Evolutionary conservation across 2,888 invertebrate species (phyloP), one percentile per base, ranked within the genome.

Genomic region (Cryptus armator): DNA sequence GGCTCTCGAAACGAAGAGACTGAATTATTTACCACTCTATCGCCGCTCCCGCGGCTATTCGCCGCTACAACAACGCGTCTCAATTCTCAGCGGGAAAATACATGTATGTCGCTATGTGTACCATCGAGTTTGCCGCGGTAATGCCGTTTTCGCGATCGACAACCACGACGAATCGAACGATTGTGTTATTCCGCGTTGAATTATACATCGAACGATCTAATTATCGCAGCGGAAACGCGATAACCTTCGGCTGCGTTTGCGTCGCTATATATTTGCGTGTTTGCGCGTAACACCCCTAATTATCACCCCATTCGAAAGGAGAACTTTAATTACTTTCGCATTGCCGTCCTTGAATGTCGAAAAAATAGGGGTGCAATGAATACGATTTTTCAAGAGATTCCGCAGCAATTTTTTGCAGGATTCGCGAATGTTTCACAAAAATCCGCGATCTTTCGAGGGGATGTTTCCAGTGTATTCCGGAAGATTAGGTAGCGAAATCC

Each of bases 381-480:
- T 84, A 78, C 66, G 81, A 37, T 7, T 59, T 84, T 72, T 62
- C 51, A 59, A 81, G 72, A 77, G 48, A 62, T 74, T 59, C 5
- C 10, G 4, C 72, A 81, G 51, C 83, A 75, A 79, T 79, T 62
- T 4, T 66, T 80, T 70, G 48, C 53, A 12, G 29, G 46, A 62
- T 75, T 64, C 62, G 51, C 64, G 32, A 16, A 2, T 59, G 51
- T 70, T 46, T 16, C 66, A 48, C 62, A 29, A 71, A 53, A 44
- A 75, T 19, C 29, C 16, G 32, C 62, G 59, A 74, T 64, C n/a
- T 62, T 64, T 32, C 46, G 62, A 10, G 29, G 16, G n/a, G 62
- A 74, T 46, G 62, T 29, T 59, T 46, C 32, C 74, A 6, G 5
- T 19, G 44, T 19, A 74, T 74, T 67, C 46, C 16, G 29, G 7